These are phyloP conservation scores for Sturmia bella DNA, from an alignment of 2,888 invertebrate genomes.

Conservation along the genomic window DNA sequence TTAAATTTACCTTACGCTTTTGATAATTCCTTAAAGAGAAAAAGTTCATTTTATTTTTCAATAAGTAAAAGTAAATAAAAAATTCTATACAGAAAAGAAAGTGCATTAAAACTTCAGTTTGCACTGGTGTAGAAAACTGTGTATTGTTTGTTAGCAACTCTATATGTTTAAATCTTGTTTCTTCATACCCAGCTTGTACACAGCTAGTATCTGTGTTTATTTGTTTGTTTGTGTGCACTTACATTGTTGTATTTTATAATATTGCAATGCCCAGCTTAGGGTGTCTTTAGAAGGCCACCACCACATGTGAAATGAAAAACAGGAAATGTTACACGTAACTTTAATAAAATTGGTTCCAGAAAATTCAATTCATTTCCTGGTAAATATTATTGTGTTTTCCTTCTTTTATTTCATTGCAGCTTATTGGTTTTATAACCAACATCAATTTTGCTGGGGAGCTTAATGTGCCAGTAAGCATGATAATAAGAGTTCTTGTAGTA, in stretches of 20 bases:
- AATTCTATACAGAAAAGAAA: background rate
- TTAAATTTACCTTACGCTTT: no score
- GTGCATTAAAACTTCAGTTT: conserved; percentile 38
- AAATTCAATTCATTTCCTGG: conserved; percentile 58
- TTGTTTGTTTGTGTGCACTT: no score
- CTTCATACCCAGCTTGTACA: background rate
- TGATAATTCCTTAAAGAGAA: background rate
- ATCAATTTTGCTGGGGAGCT: no score
- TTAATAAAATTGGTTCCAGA: conserved; percentile 49
- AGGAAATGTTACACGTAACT: conserved; percentile 62
- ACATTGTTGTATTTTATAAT: no score
- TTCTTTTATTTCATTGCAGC: background rate
- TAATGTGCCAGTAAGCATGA: no score
- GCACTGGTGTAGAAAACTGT: conserved; percentile 59
- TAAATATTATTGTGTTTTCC: conserved; percentile 38
- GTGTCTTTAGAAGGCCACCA: background rate
- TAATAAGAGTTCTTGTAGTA: no score
- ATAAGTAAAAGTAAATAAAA: conserved; percentile 47
- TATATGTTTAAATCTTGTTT: conserved; percentile 28
- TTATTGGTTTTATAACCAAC: background rate
- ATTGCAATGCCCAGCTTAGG: background rate
- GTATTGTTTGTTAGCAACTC: conserved; percentile 45
- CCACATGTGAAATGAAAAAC: background rate
- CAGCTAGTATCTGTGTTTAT: no score
- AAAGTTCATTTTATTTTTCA: background rate